These are phyloP conservation scores for Malurus melanocephalus DNA, from an alignment of 2,113 vertebrate species.

Conservation along the genomic window DNA sequence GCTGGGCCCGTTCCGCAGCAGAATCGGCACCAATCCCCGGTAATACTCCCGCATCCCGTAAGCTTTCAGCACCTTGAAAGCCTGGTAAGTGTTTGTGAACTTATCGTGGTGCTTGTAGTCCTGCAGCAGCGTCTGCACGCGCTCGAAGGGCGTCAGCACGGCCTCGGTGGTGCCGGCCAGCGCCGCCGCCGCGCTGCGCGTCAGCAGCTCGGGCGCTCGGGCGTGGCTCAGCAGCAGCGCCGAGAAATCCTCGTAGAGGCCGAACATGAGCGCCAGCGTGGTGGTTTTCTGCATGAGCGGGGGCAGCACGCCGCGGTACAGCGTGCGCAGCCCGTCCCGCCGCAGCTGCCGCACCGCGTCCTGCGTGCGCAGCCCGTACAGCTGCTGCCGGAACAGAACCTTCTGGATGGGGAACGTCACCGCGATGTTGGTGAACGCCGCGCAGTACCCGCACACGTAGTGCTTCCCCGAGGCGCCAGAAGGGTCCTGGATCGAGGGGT, in stretches of 20 bases:
- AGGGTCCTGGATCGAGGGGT: rapidly evolving
- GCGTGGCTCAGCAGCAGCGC: background rate
- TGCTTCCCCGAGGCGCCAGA: background rate
- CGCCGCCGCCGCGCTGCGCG: background rate
- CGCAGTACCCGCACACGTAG: background rate
- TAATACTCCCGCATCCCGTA: background rate
- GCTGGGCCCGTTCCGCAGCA: background rate
- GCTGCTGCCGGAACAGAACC: slow-evolving; percentile 23
- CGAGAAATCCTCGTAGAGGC: slow-evolving; percentile 2
- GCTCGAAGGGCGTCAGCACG: background rate
- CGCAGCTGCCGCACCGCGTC: background rate
- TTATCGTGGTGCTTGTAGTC: background rate
- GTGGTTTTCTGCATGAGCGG: background rate
- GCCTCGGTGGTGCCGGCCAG: slow-evolving; percentile 10
- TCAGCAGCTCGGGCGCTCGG: background rate
- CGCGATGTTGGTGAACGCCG: background rate
- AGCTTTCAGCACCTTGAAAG: background rate
- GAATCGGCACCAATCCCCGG: background rate
- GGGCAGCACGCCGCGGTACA: background rate
- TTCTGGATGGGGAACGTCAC: background rate
- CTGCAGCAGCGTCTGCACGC: background rate
- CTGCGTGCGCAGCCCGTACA: background rate
- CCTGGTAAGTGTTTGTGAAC: slow-evolving; percentile 24
- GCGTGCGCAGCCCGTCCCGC: slow-evolving; percentile 2
- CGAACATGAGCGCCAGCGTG: background rate